Base-by-base conservation (phyloP, 1,140 invertebrate genomes). In the Drosophila leontia region DNA sequence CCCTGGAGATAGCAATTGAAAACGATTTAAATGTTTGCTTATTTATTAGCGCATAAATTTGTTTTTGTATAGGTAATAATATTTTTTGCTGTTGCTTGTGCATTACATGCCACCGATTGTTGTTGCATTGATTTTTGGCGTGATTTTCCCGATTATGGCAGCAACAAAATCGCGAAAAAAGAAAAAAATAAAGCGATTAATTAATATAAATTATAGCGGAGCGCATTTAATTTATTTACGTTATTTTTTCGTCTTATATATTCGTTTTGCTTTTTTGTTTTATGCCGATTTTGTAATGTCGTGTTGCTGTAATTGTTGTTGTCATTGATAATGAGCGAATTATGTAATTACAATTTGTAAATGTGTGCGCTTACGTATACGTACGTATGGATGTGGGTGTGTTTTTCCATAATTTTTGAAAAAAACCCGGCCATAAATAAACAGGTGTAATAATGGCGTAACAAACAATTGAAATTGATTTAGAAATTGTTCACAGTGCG, bases 311-410 rank as follows among this genome's bases (percentile, higher is more conserved):
- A 61, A 48, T 74, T 79, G 47, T 65, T 70, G 65, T 79, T 87
- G 84, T 88, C 84, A 87, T 88, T 87, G 84, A 87, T 87, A 87
- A 87, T 87, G 85, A 76, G 84, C 77, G 83, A 87, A 87, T 87
- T 88, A 88, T 88, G 85, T 87, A 87, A 87, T 84, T 84, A 88
- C 69, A 81, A 62, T 85, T 65, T 59, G 62, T 68, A 51, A 65
- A 60, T 13, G 60, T 65, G 48, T 59, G 35, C 56, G 37, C 12
- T 29, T 50, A 19, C 17, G 32, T 44, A 12, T 34, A 23, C 23
- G 48, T 12, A 39, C 6, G n/a, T 13, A 7, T 45, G 17, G 11
- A 1, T 41, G 35, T 68, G 42, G 39, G 34, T 29, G n/a, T 51
- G 53, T 35, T 57, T 56, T 78, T 62, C 17, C n/a, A 32, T 35